Evolutionary conservation across 2,797 vertebrate species (phyloP), one percentile per base, ranked within the genome.

Genomic region (Gouania willdenowi): DNA sequence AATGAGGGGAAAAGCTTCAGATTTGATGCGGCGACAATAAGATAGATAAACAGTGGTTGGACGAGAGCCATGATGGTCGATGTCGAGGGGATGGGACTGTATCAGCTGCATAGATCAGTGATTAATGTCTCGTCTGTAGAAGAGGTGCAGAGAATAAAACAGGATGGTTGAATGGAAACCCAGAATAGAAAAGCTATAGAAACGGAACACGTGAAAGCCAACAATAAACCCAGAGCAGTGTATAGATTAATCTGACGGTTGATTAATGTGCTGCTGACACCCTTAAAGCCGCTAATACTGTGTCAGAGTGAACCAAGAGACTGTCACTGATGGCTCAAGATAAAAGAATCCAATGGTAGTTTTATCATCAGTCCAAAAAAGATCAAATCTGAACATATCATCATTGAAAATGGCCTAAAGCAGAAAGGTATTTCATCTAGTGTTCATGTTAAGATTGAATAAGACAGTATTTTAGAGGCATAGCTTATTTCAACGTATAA

Each of bases 91-190:
- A 48, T 14, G 55, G 60, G 44, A 72, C 62, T 66, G n/a, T n/a
- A 79, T 79, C 59, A 41, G 25, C 43, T 28, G 45, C 50, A 25
- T 28, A 17, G 65, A 82, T 82, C 71, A 74, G 53, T 61, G 63
- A 61, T 79, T 65, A 66, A 69, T 75, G 54, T 57, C 43, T 60
- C 41, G 52, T 65, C 50, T 53, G 46, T 31, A 29, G 41, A 34
- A 26, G 34, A 42, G 43, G 26, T 15, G 22, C 26, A 39, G 32
- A 32, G 26, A 34, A 21, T 1, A 8, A 27, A 38, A 46, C 36
- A 12, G 24, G 16, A 6, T 9, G 15, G 26, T 17, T 25, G 1
- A 4, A 13, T n/a, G n/a, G 41, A 33, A 34, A 28, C 9, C 25
- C 18, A 33, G 35, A 25, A 17, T 13, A 41, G 17, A 43, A 6